Evolutionary conservation across 2,888 invertebrate genomes (phyloP).

Genomic region (Enchytraeus crypticus): DNA sequence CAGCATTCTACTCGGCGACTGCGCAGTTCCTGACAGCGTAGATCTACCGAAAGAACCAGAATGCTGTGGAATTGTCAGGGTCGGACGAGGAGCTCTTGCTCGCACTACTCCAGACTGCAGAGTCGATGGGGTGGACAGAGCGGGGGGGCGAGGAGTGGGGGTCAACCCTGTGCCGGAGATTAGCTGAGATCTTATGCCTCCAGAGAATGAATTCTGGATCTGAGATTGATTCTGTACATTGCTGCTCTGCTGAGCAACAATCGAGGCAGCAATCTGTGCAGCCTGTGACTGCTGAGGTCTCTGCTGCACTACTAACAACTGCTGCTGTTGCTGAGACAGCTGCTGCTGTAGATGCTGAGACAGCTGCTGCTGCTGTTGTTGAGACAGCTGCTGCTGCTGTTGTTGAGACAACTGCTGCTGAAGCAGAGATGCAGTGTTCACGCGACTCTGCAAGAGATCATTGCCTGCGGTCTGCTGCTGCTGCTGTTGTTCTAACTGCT

Average conservation of each 20-base stretch:
- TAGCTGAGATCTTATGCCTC: too few relatives aligned
- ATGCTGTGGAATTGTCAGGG: not conserved
- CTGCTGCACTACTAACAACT: constrained; percentile 37
- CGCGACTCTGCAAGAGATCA: not conserved
- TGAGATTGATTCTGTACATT: not conserved
- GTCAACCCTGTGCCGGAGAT: not conserved
- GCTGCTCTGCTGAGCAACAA: too few relatives aligned
- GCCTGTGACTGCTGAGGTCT: constrained; percentile 28
- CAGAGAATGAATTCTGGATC: too few relatives aligned
- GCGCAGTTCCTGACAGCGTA: not conserved
- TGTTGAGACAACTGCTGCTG: constrained; percentile 3
- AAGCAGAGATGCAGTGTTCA: not conserved
- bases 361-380: constrained; percentile 43
- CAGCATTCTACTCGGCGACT: not conserved
- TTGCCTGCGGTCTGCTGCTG: not conserved
- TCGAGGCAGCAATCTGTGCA: not conserved
- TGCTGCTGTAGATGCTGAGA: constrained; percentile 30
- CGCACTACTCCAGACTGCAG: not conserved
- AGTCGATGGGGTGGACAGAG: not conserved
- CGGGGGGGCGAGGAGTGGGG: too few relatives aligned
- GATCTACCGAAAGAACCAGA: not conserved
- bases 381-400: constrained; percentile 10
- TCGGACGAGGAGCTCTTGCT: not conserved
- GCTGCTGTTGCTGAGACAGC: constrained; percentile 9
- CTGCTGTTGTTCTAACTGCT: not conserved